These are phyloP conservation scores for Rhabdomys pumilio DNA, from an alignment of 2,797 vertebrate species.

Conservation along the genomic window DNA sequence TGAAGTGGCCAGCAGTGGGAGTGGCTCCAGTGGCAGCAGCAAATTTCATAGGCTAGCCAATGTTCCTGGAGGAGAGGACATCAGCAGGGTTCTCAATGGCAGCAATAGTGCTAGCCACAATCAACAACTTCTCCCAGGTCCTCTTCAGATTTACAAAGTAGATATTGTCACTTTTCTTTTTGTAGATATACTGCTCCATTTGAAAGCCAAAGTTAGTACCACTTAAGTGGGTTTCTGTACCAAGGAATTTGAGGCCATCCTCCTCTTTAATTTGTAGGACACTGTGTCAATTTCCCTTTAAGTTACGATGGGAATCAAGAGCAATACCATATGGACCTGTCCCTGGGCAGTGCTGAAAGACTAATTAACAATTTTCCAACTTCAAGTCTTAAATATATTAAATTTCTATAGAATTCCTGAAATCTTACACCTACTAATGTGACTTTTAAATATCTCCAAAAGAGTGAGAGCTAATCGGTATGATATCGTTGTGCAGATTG, in stretches of 20 bases:
- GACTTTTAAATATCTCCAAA: conserved; percentile 13
- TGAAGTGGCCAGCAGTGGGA: neutral
- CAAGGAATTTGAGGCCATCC: neutral
- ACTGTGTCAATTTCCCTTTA: neutral
- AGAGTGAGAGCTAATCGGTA: neutral
- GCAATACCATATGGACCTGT: neutral
- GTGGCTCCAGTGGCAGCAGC: neutral
- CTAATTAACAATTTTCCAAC: conserved; percentile 36
- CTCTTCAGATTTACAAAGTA: neutral
- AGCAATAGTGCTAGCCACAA: neutral
- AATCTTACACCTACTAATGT: conserved; percentile 34
- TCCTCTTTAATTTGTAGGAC: neutral
- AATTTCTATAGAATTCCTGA: conserved; percentile 12
- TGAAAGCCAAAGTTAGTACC: neutral
- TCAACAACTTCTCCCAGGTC: neutral
- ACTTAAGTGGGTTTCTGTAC: neutral
- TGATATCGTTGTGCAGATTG: neutral
- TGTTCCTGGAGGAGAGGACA: neutral
- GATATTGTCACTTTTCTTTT: neutral
- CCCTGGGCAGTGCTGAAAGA: neutral
- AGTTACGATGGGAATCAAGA: neutral
- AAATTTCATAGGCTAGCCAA: neutral
- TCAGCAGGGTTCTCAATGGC: neutral
- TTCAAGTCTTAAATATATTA: conserved; percentile 42
- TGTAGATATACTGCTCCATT: neutral